phyloP scores from a whole-genome alignment of 2,888 invertebrate genomes.

The Coecobrya sp. region DNA sequence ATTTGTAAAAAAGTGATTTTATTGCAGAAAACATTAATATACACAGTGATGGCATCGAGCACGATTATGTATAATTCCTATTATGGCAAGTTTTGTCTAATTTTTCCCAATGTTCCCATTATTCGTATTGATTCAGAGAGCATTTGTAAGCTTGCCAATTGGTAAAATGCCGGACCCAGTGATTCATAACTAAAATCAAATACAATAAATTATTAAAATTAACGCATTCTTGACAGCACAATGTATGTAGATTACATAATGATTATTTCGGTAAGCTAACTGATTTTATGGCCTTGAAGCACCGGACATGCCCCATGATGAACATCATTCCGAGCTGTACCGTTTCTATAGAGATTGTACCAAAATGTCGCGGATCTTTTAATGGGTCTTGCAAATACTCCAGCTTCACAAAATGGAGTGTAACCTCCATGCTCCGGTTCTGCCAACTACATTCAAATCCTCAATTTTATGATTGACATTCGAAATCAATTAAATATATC shows the following conservation, averaged over 20 bases:
- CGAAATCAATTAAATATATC: background rate
- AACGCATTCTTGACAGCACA: background rate
- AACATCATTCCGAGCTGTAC: background rate
- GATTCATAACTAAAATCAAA: background rate
- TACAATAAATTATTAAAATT: background rate
- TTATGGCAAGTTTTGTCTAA: no score
- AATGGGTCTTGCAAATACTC: background rate
- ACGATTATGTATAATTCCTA: no score
- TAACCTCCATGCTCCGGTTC: background rate
- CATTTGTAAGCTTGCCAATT: background rate
- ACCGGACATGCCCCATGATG: background rate
- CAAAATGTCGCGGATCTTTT: background rate
- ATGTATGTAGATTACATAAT: background rate
- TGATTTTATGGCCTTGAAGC: background rate
- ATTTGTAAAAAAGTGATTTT: no score
- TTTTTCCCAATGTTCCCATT: no score
- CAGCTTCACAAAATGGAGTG: background rate
- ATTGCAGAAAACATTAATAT: no score
- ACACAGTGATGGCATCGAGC: no score
- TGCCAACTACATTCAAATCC: no score
- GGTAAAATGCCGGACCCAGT: background rate
- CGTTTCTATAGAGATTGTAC: constrained; percentile 22
- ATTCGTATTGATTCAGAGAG: background rate
- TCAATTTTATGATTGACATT: no score
- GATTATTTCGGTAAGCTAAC: background rate